Evolutionary conservation across 2,797 vertebrate species (phyloP).

Genomic region (Brachyrhaphis roseni): DNA sequence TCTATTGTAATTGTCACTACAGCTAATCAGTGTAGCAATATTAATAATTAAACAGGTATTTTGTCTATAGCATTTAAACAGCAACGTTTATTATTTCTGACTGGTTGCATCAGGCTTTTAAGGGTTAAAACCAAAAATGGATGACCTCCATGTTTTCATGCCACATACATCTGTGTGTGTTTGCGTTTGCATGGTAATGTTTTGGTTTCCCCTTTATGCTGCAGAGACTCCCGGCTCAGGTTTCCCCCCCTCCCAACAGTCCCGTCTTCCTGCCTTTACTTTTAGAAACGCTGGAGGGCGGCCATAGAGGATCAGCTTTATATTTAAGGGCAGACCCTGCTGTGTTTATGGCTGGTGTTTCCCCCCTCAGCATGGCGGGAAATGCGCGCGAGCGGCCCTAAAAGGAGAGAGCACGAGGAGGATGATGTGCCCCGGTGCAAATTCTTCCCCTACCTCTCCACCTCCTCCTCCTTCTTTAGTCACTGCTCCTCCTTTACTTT

Average conservation of each 20-base stretch:
- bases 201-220: conserved; percentile 43
- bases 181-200: conserved; percentile 42
- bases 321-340: conserved; percentile 59
- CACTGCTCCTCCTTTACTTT: conserved; percentile 2
- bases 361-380: conserved; percentile 49
- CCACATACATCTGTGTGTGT: conserved; percentile 9
- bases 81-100: neutral
- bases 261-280: conserved; percentile 39
- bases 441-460: too few relatives aligned
- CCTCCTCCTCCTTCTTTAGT: neutral
- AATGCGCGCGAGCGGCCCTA: conserved; percentile 37
- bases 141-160: neutral
- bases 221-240: conserved; percentile 40
- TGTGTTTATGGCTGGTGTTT: conserved; percentile 66
- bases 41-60: neutral
- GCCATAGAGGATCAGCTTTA: conserved; percentile 37
- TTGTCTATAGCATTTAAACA: neutral
- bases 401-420: conserved; percentile 14
- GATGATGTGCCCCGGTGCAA: neutral
- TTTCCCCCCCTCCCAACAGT: conserved; percentile 22
- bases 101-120: neutral
- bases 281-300: conserved; percentile 38
- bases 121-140: neutral
- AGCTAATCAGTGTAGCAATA: neutral
- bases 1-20: neutral